Evolutionary conservation across 37 sponge, comb jelly and placozoan genomes (phyloP).

Genomic region (Theonella swinhoei): DNA sequence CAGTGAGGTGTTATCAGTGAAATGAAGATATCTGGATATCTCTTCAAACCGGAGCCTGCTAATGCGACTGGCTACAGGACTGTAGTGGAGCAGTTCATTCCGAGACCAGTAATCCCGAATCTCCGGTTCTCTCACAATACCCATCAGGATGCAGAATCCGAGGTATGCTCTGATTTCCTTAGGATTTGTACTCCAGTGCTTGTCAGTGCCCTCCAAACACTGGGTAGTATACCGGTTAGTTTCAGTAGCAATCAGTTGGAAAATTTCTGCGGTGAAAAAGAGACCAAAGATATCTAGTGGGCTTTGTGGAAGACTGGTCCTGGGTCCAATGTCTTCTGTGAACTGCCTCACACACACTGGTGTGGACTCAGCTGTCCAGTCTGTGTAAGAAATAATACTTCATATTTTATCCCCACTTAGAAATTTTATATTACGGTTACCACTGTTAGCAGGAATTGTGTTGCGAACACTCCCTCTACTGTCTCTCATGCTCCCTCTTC

Average conservation of each 20-base stretch:
- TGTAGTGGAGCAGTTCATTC: neutral
- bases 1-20: no score
- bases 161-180: neutral
- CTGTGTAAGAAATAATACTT: no score
- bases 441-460: no score
- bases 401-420: no score
- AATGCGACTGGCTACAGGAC: neutral
- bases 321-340: neutral
- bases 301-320: neutral
- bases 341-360: neutral
- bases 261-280: neutral
- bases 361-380: neutral
- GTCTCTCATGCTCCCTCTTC: no score
- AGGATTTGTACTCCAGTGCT: neutral
- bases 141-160: slow-evolving; percentile 9
- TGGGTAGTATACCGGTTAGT: slow-evolving; percentile 12
- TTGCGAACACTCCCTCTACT: no score
- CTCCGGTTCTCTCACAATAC: neutral
- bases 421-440: no score
- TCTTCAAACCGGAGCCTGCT: neutral
- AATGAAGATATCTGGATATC: no score
- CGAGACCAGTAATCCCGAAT: slow-evolving; percentile 36
- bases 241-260: neutral
- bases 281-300: slow-evolving; percentile 3
- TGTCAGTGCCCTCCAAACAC: neutral